Evolutionary conservation across 2,113 vertebrate genomes (phyloP), one percentile per base, ranked within the genome.

Genomic region (Forbesichthys agassizii): DNA sequence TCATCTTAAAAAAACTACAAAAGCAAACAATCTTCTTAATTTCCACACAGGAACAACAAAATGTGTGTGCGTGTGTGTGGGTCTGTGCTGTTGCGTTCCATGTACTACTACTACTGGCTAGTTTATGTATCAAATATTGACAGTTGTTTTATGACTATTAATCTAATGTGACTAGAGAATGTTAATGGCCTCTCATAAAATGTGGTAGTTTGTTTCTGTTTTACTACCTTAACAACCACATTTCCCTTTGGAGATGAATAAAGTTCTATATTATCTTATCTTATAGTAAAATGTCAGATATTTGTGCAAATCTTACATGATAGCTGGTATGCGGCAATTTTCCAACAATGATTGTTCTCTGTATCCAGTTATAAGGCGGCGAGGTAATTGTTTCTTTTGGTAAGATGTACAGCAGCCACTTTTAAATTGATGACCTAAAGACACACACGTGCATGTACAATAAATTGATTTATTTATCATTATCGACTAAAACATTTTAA

Each of bases 301-400:
- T 20, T 76, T 64, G 16, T 61, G 47, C 58, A 36, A 11, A 33
- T 78, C 93, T 92, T 88, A 94, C 93, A 94, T 90, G 84, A 93
- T 86, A 0, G 92, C 92, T 1, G 90, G 73, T 2, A 93, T 90
- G 69, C 78, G 78, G 20, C 93, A 93, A 64, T 86, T 77, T 72
- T 90, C 91, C 1, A 0, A 4, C 18, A 52, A 18, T 16, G 57
- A 79, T 81, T 93, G 91, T 60, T 84, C 82, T 4, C 71, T 79
- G 78, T 71, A 91, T 64, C 91, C 92, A 52, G 54, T 85, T 46
- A 94, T 89, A 0, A 14, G 7, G 0, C 54, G 12, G 46, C 84
- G 53, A 5, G 83, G 65, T 33, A 93, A 0, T 0, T 82, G 84
- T 3, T 11, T 84, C 36, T 42, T 86, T 2, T 56, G 82, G 83